Base-by-base conservation (phyloP, 2,888 invertebrate genomes). In the Diogma glabrata region DNA sequence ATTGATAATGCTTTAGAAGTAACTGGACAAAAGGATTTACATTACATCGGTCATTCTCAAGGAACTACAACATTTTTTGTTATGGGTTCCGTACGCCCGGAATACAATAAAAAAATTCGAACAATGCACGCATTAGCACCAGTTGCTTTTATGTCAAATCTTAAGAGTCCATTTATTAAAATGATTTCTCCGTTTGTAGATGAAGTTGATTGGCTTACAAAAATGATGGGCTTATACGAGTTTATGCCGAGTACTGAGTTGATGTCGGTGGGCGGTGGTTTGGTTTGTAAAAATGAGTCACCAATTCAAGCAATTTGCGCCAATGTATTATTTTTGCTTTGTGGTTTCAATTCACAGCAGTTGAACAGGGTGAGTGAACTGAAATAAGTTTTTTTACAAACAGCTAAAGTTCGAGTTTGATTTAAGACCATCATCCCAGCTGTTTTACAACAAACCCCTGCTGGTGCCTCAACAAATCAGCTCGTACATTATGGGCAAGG, bases 401-500 rank as follows among this genome's bases (percentile, higher is more conserved):
- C n/a, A n/a, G n/a, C n/a, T n/a, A n/a, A n/a, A n/a, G n/a, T n/a
- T n/a, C 9, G 6, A 71, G 73, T 66, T 8, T 53, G 76, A 4
- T 73, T 70, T 52, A 52, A 81, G 79, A 78, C 78, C 2, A 71
- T 81, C 63, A 56, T 83, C 33, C 79, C 82, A 0, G 75, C 78
- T 0, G 78, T 79, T 54, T 57, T 79, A 5, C 74, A 73, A 2
- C 78, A 81, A 56, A 64, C 73, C 1, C 82, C 83, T 3, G 80
- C 82, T 2, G 82, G 83, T 6, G 67, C 77, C 1, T 74, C 83
- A 1, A 72, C 75, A 1, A 74, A 75, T 58, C 82, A 84, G 60
- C 60, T 84, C 0, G 66, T 76, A 2, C 86, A 87, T 64, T 86
- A 76, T 60, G 78, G 72, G 1, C 85, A 86, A 67, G 72, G 74